Conservation (phyloP, 2,888 invertebrate species). For the Isoperla grammatica region DNA sequence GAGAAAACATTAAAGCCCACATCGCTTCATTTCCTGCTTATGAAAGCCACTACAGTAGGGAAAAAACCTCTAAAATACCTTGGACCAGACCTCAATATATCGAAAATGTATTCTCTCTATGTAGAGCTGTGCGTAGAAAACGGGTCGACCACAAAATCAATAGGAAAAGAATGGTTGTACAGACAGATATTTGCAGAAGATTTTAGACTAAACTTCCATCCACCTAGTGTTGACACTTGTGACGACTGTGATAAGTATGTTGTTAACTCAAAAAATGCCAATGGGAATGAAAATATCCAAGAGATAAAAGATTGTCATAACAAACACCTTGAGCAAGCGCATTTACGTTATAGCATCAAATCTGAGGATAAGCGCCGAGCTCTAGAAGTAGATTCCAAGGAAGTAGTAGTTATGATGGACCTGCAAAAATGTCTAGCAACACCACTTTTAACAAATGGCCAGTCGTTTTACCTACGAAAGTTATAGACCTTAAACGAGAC, state of each 20-base stretch:
- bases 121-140: constrained; percentile 3
- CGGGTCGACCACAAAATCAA: background rate
- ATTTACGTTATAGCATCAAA: background rate
- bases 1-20: background rate
- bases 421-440: constrained; percentile 2
- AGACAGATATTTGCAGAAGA: background rate
- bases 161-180: background rate
- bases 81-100: background rate
- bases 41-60: background rate
- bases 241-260: background rate
- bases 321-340: constrained; percentile 5
- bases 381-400: background rate
- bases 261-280: background rate
- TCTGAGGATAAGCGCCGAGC: background rate
- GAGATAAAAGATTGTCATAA: background rate
- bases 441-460: background rate
- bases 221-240: constrained; percentile 3
- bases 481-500: constrained; percentile 14
- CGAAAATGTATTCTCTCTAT: constrained; percentile 6
- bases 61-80: background rate
- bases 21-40: constrained; percentile 4
- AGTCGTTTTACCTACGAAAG: constrained; percentile 9
- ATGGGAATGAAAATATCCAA: background rate
- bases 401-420: constrained; percentile 1
- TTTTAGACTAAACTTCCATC: background rate